These are phyloP conservation scores for Motacilla alba DNA, from an alignment of 2,113 vertebrate species.

Conservation along the genomic window DNA sequence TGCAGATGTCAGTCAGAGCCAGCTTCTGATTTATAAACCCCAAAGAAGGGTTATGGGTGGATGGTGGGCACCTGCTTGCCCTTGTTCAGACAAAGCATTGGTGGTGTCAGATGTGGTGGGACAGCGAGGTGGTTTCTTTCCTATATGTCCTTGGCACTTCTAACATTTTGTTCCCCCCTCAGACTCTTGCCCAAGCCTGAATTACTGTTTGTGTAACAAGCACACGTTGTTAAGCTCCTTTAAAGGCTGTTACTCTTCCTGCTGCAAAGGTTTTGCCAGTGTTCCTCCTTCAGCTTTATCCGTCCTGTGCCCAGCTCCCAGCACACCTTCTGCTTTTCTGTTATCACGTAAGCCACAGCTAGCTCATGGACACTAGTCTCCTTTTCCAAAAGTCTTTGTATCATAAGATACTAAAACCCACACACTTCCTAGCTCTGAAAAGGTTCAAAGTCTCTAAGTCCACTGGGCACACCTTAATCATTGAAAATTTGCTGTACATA, in stretches of 20 bases:
- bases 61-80: neutral
- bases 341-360: neutral
- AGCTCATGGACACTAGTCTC: neutral
- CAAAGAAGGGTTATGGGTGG: neutral
- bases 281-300: neutral
- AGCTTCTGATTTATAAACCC: neutral
- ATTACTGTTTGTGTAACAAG: neutral
- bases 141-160: neutral
- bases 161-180: neutral
- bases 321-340: neutral
- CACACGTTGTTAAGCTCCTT: neutral
- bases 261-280: neutral
- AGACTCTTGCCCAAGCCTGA: neutral
- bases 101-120: neutral
- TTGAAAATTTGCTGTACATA: rapidly evolving
- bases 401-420: neutral
- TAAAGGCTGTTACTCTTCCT: neutral
- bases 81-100: neutral
- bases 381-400: neutral
- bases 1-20: neutral
- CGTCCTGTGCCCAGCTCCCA: neutral
- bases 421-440: neutral
- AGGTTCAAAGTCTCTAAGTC: neutral
- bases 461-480: neutral
- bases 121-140: rapidly evolving